phyloP scores from a whole-genome alignment of 2,888 invertebrate genomes.

The Liodrosophila aerea region DNA sequence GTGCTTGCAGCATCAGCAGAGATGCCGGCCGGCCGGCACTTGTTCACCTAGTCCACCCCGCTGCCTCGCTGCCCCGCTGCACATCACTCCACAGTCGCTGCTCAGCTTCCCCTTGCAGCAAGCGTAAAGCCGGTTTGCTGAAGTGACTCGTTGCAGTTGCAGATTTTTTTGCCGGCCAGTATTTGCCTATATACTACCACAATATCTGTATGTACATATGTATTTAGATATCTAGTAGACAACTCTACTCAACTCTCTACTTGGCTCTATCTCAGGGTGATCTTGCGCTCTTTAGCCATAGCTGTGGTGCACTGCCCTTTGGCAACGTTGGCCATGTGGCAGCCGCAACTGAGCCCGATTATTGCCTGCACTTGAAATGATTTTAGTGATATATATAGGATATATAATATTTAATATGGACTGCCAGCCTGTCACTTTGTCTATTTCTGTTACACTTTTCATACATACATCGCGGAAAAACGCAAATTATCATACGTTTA shows the following conservation, averaged over 20 bases:
- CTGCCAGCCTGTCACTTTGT: slow-evolving; percentile 13
- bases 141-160: slow-evolving; percentile 58
- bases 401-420: neutral
- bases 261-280: slow-evolving; percentile 22
- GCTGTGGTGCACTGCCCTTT: slow-evolving; percentile 44
- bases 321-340: slow-evolving; percentile 46
- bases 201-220: slow-evolving; percentile 8
- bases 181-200: slow-evolving; percentile 37
- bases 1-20: slow-evolving; percentile 26
- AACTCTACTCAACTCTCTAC: slow-evolving; percentile 17
- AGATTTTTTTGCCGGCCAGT: slow-evolving; percentile 58
- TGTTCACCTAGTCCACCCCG: slow-evolving; percentile 45
- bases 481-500: slow-evolving; percentile 22
- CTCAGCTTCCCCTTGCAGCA: slow-evolving; percentile 9
- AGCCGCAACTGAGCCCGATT: slow-evolving; percentile 12
- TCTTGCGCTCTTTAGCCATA: slow-evolving; percentile 10
- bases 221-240: slow-evolving; percentile 29
- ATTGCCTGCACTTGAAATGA: slow-evolving; percentile 41
- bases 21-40: slow-evolving; percentile 52
- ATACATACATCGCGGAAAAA: slow-evolving; percentile 13
- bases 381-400: slow-evolving; percentile 4
- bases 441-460: slow-evolving; percentile 48
- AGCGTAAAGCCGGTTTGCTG: slow-evolving; percentile 64
- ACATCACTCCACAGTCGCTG: neutral
- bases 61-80: neutral